These are phyloP conservation scores for Chamaetylas fuelleborni DNA, from an alignment of 2,113 vertebrate genomes.

Conservation along the genomic window DNA sequence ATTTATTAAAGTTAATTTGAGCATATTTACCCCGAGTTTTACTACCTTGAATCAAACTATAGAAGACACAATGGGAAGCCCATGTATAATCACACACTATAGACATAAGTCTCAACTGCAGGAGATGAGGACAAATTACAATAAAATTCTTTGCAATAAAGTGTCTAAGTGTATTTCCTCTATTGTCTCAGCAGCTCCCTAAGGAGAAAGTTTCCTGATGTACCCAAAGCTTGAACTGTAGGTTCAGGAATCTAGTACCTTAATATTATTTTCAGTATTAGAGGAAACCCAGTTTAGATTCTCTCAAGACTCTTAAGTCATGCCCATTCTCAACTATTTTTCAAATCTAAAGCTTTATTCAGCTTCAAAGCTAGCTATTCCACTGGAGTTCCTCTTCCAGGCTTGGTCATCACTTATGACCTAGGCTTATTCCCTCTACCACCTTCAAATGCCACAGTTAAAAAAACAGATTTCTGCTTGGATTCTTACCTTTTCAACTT, in stretches of 20 bases:
- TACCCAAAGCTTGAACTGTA: neutral
- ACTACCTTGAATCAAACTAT: neutral
- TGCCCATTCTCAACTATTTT: neutral
- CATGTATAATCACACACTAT: fast-evolving
- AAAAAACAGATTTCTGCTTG: neutral
- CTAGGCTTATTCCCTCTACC: neutral
- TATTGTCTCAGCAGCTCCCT: neutral
- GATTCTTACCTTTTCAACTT: neutral
- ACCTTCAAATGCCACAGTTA: neutral
- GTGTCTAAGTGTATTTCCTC: neutral
- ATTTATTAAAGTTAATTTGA: neutral
- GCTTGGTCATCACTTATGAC: neutral
- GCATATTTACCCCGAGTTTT: neutral
- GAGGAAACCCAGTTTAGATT: neutral
- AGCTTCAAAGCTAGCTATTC: neutral
- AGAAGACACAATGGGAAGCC: neutral
- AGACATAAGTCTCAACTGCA: neutral
- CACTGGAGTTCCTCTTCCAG: neutral
- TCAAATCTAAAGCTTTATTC: neutral
- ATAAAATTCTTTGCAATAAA: neutral
- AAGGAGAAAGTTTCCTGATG: neutral
- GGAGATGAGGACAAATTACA: neutral
- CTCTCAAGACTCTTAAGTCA: neutral
- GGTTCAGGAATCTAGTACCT: neutral
- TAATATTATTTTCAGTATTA: neutral